Evolutionary conservation across 2,797 vertebrate species (phyloP).

Genomic region (Anableps anableps): DNA sequence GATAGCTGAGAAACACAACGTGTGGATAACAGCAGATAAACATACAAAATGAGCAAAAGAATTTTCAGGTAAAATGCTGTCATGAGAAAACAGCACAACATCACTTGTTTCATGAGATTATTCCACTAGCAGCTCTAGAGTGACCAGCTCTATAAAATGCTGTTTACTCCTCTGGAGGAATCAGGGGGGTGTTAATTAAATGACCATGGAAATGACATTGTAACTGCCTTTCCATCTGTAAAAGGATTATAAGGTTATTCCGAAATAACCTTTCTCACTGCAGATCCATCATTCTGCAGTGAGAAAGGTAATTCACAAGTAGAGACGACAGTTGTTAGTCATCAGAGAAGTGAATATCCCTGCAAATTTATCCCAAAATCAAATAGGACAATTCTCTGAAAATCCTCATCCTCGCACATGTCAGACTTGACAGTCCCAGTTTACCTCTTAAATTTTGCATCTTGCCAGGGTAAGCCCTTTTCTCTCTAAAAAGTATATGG

Average conservation of each 20-base stretch:
- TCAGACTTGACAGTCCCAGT: neutral
- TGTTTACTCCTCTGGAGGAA: neutral
- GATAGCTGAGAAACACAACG: neutral
- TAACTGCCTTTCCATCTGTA: neutral
- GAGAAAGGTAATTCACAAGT: neutral
- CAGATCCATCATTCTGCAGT: neutral
- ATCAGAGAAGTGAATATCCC: no score
- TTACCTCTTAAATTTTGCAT: neutral
- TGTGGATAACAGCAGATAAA: neutral
- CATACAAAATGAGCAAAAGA: neutral
- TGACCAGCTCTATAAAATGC: neutral
- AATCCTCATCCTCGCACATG: neutral
- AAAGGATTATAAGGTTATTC: neutral
- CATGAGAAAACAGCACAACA: neutral
- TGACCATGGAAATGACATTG: neutral
- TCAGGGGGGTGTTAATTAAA: neutral
- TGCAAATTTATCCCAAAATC: neutral
- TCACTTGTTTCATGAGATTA: neutral
- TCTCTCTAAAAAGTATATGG: neutral
- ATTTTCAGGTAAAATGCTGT: neutral
- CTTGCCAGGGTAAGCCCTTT: neutral
- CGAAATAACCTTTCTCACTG: neutral
- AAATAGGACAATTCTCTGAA: neutral
- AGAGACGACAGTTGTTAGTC: no score
- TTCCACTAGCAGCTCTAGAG: no score